These are phyloP conservation scores for Babylonia areolata DNA, from an alignment of 1,140 invertebrate genomes.

Conservation along the genomic window DNA sequence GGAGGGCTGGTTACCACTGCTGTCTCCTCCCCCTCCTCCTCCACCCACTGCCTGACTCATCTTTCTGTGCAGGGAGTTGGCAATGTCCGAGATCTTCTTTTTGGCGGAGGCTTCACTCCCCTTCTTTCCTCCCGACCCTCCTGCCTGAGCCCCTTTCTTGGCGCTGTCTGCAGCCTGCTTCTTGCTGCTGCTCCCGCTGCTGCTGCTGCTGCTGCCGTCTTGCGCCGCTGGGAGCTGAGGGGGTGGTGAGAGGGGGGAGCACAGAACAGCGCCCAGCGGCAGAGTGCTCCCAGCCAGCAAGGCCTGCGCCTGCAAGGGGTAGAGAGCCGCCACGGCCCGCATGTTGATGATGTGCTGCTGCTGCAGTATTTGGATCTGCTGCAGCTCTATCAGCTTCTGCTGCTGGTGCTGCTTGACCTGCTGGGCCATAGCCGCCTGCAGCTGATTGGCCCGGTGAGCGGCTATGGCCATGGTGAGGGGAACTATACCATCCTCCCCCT, in stretches of 20 bases:
- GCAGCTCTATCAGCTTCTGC: constrained; percentile 8
- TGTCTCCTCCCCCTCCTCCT: not conserved
- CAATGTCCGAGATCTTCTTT: constrained; percentile 44
- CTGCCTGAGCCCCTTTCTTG: not conserved
- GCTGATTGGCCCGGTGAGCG: not conserved
- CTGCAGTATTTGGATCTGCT: not conserved
- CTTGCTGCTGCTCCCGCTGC: not conserved
- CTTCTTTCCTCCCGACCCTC: not conserved
- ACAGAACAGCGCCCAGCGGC: not conserved
- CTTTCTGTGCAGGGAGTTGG: constrained; percentile 40
- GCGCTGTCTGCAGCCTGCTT: not conserved
- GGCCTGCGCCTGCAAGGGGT: not conserved
- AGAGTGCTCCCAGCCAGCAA: not conserved
- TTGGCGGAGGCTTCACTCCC: constrained; percentile 14
- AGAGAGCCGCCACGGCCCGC: not conserved
- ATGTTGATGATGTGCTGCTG: constrained; percentile 18
- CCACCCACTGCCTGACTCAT: constrained; percentile 2
- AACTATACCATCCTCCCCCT: not conserved
- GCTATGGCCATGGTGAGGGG: constrained; percentile 8
- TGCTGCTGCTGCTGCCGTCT: not conserved
- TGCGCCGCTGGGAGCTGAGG: not conserved
- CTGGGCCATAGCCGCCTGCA: not conserved
- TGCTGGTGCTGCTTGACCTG: constrained; percentile 27
- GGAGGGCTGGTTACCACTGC: not conserved
- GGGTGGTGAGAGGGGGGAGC: not conserved